These are phyloP conservation scores for Ciconia maguari DNA, from an alignment of 2,113 vertebrate genomes.

Conservation along the genomic window DNA sequence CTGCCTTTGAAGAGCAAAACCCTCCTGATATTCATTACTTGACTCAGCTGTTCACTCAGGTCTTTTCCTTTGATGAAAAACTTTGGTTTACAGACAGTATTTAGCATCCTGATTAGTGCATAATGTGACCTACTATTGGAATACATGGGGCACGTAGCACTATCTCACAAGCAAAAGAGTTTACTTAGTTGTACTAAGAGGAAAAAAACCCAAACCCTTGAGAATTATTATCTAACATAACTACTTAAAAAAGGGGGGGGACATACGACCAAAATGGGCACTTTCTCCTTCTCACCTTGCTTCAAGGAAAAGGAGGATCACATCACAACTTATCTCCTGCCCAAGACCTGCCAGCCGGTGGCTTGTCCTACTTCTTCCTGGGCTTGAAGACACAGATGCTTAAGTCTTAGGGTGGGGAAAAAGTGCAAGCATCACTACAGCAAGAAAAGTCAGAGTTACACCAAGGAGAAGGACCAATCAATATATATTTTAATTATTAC, in stretches of 20 bases:
- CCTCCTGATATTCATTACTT: constrained; percentile 62
- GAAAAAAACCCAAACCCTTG: neutral
- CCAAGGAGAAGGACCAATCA: neutral
- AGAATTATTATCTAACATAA: neutral
- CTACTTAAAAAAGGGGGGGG: accelerated
- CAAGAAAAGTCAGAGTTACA: neutral
- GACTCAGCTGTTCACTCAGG: constrained; percentile 29
- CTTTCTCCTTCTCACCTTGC: neutral
- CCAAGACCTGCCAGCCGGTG: neutral
- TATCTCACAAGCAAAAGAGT: neutral
- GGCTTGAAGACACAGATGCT: neutral
- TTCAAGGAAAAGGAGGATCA: too few relatives aligned
- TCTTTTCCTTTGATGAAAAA: constrained; percentile 31
- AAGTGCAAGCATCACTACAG: neutral
- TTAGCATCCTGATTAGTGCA: constrained; percentile 5
- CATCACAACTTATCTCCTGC: neutral
- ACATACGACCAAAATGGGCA: accelerated
- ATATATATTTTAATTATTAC: too few relatives aligned
- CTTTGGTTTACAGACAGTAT: neutral
- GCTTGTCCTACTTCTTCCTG: neutral
- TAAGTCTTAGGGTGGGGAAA: accelerated
- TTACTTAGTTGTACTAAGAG: neutral
- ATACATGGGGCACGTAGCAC: neutral
- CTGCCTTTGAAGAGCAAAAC: constrained; percentile 46
- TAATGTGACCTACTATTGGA: neutral